A percentile compares a stretch with the other conserved stretches of the same genome.
phyloP scores from a whole-genome alignment of 2,797 vertebrate genomes.

The Coreius guichenoti region DNA sequence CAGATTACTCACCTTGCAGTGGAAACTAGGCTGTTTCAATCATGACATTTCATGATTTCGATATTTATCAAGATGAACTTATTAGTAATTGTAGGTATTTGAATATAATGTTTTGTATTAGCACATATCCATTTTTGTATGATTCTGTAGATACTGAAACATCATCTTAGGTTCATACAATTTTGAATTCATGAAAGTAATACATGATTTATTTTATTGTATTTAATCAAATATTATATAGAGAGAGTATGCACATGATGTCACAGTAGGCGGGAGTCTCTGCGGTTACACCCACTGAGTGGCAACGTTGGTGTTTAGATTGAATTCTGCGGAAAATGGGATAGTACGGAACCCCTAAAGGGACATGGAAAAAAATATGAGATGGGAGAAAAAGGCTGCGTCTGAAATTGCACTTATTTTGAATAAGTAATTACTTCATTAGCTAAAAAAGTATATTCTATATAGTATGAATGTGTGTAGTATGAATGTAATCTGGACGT shows the following conservation, averaged over 20 bases:
- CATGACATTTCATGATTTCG: not conserved
- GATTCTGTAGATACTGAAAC: not conserved
- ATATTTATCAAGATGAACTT: not conserved
- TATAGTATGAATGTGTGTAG: too few species aligned
- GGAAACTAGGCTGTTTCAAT: slow-evolving; percentile 1
- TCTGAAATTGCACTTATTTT: too few species aligned
- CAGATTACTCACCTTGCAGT: slow-evolving; percentile 7
- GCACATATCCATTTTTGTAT: not conserved
- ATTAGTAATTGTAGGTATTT: not conserved
- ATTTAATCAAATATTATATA: too few species aligned
- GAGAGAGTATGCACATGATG: too few species aligned
- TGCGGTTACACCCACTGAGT: too few species aligned
- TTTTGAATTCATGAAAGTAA: not conserved
- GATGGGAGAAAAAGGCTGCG: not conserved
- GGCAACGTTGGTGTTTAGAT: too few species aligned
- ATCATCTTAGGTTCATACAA: not conserved
- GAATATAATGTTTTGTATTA: not conserved
- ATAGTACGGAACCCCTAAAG: not conserved
- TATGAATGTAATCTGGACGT: too few species aligned
- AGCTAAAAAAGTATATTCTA: too few species aligned
- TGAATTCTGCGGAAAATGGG: not conserved
- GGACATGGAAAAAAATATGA: not conserved
- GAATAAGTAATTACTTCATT: too few species aligned
- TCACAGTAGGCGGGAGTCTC: too few species aligned
- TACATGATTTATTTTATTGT: too few species aligned